Conservation (phyloP, 2,888 invertebrate genomes). For the Lepas anatifera region DNA sequence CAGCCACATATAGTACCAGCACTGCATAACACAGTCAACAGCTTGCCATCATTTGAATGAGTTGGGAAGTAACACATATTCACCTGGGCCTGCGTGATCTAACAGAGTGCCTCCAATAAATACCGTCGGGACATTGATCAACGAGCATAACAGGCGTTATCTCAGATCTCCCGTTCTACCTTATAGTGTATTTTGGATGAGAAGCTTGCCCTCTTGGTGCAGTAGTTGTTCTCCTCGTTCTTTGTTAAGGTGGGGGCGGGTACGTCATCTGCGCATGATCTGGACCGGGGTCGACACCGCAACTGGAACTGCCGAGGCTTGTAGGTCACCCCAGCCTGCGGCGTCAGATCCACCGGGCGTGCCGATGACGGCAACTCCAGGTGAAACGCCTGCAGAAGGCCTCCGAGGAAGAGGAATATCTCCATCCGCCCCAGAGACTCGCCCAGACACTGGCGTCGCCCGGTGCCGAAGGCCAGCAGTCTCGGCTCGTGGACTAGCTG, state of each 20-base stretch:
- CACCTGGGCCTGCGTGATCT: too few relatives aligned
- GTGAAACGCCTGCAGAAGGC: background rate
- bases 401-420: slow-evolving; percentile 8
- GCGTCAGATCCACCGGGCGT: background rate
- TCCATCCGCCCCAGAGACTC: slow-evolving; percentile 6
- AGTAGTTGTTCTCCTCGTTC: slow-evolving; percentile 2
- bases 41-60: too few relatives aligned
- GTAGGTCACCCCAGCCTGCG: background rate
- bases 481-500: slow-evolving; percentile 2
- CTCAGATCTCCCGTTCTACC: background rate
- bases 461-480: background rate
- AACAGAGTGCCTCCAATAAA: too few relatives aligned
- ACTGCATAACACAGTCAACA: too few relatives aligned
- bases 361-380: background rate
- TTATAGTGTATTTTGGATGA: background rate
- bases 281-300: background rate
- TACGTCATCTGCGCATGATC: background rate
- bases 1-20: too few relatives aligned
- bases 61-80: too few relatives aligned
- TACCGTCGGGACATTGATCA: too few relatives aligned
- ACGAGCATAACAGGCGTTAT: too few relatives aligned
- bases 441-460: slow-evolving; percentile 13
- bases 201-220: background rate
- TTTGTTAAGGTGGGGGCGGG: too few relatives aligned
- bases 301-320: background rate